A percentile compares a stretch with the other conserved stretches of the same genome.
Conservation (phyloP, 2,113 vertebrate species). For the Cyanistes caeruleus region DNA sequence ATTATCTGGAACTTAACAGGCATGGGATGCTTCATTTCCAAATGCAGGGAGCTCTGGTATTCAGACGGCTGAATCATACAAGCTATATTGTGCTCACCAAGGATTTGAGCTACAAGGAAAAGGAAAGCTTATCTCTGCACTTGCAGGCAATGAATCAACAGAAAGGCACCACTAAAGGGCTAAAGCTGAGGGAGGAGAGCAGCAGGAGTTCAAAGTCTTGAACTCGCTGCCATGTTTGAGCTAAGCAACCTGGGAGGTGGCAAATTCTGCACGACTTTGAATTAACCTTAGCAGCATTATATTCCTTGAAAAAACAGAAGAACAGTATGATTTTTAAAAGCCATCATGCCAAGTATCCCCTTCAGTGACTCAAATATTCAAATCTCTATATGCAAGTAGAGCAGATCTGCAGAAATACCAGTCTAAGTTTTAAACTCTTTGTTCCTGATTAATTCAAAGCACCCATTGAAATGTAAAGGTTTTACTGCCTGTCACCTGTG, state of each 20-base stretch:
- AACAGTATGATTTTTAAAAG: not conserved
- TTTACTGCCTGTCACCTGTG: not conserved
- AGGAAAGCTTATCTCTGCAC: not conserved
- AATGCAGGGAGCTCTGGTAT: not conserved
- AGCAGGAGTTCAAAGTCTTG: not conserved
- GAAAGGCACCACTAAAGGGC: not conserved
- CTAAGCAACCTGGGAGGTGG: conserved; percentile 35
- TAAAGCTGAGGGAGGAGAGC: not conserved
- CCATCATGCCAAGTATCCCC: not conserved
- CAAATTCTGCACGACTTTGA: conserved; percentile 9
- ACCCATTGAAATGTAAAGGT: not conserved
- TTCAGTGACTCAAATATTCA: not conserved
- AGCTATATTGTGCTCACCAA: not conserved
- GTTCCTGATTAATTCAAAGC: not conserved
- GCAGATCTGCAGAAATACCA: not conserved
- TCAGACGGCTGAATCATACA: not conserved
- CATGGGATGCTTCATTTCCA: not conserved
- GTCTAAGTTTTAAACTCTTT: not conserved
- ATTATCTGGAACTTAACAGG: not conserved
- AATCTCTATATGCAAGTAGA: not conserved
- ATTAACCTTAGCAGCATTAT: not conserved
- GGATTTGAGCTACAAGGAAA: not conserved
- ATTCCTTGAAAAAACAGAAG: conserved; percentile 28
- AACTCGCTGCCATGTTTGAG: not conserved
- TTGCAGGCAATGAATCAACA: conserved; percentile 35